A percentile compares a stretch with the other conserved stretches of the same genome.
Conservation (phyloP, 2,113 vertebrate species). For the Neodontobutis hainanensis region DNA sequence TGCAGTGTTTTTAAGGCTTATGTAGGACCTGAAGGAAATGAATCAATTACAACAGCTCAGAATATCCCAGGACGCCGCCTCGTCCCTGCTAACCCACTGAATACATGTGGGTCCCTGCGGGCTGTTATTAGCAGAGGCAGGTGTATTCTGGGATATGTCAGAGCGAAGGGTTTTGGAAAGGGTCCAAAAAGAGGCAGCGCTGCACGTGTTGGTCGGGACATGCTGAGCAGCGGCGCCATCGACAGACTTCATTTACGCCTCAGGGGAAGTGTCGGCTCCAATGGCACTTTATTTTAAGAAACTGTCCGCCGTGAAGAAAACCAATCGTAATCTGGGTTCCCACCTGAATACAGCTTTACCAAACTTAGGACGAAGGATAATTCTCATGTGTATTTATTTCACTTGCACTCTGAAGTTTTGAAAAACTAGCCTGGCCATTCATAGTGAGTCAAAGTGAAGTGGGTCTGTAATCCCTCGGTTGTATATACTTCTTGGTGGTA, state of each 20-base stretch:
- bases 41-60: slow-evolving; percentile 23
- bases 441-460: too few species aligned
- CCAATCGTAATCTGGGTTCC: slow-evolving; percentile 17
- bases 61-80: slow-evolving; percentile 14
- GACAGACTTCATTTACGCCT: slow-evolving; percentile 53
- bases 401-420: too few species aligned
- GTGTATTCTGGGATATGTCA: slow-evolving; percentile 41
- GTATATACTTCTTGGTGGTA: too few species aligned
- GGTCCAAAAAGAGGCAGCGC: slow-evolving; percentile 20
- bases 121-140: slow-evolving; percentile 41
- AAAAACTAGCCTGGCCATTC: too few species aligned
- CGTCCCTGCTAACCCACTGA: slow-evolving; percentile 16
- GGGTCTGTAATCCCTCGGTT: too few species aligned
- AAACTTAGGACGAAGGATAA: too few species aligned
- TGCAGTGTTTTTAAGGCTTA: slow-evolving; percentile 10
- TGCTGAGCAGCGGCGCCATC: slow-evolving; percentile 30
- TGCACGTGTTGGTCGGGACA: slow-evolving; percentile 34
- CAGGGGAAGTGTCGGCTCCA: slow-evolving; percentile 34
- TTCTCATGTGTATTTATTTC: too few species aligned
- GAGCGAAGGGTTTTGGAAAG: slow-evolving; percentile 44
- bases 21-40: slow-evolving; percentile 16
- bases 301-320: slow-evolving; percentile 32
- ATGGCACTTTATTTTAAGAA: slow-evolving; percentile 37
- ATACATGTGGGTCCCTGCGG: slow-evolving; percentile 31
- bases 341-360: neutral